Percentiles rank a stretch among this genome's conserved stretches.
phyloP scores from a whole-genome alignment of 2,797 vertebrate genomes.

The Channallabes apus region DNA sequence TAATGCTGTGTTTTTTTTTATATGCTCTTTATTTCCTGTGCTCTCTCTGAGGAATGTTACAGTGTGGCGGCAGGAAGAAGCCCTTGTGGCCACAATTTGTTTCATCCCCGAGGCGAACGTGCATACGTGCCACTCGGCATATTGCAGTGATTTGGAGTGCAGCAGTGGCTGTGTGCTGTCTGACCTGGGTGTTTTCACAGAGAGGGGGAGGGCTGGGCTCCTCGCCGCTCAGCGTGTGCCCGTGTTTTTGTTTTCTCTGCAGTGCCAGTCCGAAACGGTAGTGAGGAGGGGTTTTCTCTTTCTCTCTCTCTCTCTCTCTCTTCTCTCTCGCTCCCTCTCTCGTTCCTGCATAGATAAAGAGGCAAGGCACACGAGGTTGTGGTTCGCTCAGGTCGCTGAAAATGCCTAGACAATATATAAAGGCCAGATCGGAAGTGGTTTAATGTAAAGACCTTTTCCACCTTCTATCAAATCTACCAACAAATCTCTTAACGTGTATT shows the following conservation, averaged over 20 bases:
- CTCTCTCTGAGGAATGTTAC: conserved; percentile 32
- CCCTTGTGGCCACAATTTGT: conserved; percentile 28
- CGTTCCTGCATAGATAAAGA: conserved; percentile 8
- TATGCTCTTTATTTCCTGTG: conserved; percentile 36
- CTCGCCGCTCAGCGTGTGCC: conserved; percentile 26
- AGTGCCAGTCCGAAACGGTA: conserved; percentile 40
- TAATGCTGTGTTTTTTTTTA: conserved; percentile 50
- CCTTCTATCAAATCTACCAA: no score
- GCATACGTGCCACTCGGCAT: conserved; percentile 41
- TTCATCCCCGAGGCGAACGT: conserved; percentile 29
- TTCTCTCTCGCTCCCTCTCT: conserved; percentile 9
- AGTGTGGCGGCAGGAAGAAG: conserved; percentile 36
- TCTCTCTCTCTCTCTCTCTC: conserved; percentile 10
- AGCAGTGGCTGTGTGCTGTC: conserved; percentile 56
- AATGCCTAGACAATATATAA: background rate
- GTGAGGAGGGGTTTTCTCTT: conserved; percentile 25
- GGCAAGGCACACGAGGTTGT: conserved; percentile 42
- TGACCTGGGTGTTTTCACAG: conserved; percentile 63
- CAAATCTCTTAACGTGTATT: background rate
- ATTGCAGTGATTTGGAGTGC: conserved; percentile 51
- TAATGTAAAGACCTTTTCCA: background rate
- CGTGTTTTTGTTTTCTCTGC: conserved; percentile 47
- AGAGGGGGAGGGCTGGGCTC: conserved; percentile 45
- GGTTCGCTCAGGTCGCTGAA: background rate
- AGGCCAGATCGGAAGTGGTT: background rate